Base-by-base conservation (phyloP, 2,888 invertebrate species). In the Clivina fossor region DNA sequence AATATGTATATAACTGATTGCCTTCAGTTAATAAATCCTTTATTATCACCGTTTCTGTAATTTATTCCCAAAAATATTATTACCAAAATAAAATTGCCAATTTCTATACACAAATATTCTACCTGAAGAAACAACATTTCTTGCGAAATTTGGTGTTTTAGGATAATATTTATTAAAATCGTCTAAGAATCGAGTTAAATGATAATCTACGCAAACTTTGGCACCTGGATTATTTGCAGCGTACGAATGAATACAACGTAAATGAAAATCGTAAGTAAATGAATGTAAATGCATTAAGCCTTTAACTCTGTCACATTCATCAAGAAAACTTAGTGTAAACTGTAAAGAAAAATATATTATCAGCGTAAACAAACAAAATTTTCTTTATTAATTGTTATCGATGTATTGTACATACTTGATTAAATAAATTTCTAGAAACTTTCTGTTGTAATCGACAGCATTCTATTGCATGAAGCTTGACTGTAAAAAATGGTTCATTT, bases 131-230 rank as follows among this genome's bases (percentile, higher is more conserved):
- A 88, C 79, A 60, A 85, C 78, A 73, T 88, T 89, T 61, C 86
- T 76, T 1, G 89, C 85, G 67, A 83, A 88, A 71, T 85, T 85
- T 1, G 90, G 89, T 4, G 87, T 83, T 70, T 87, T 85, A 43
- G 82, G 83, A 68, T 88, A 89, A 69, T 88, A 87, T 68, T 85
- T 84, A 58, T 84, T 78, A 67, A 90, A 90, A 69, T 90, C 88
- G 58, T 84, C 82, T 22, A 90, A 74, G 69, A 89, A 88, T 61
- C 83, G 81, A 18, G 83, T 82, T 3, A 88, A 74, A 68, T 89
- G 86, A 69, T 87, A 89, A 32, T 82, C 83, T 57, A 78, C 79
- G 55, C 69, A 69, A 18, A 74, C 64, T 63, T 77, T 77, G 37
- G 80, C 71, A 1, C 76, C 73, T 61, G 76, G 73, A 55, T 76